A percentile compares a stretch with the other conserved stretches of the same genome.
Conservation (phyloP, 2,797 vertebrate species). For the Gambelia wislizenii region DNA sequence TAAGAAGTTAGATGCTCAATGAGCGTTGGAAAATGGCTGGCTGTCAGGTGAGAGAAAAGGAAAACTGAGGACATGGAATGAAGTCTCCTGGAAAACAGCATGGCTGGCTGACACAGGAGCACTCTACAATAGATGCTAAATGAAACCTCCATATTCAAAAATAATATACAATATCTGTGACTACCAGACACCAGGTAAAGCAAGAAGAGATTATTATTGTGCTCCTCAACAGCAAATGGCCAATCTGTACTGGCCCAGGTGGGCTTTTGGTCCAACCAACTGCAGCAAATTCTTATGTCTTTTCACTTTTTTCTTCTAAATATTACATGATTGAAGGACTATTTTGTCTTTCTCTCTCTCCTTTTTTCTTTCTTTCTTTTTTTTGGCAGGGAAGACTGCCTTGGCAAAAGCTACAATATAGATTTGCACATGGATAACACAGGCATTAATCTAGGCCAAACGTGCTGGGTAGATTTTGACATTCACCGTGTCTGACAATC, state of each 20-base stretch:
- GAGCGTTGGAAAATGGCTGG: background rate
- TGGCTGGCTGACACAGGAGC: background rate
- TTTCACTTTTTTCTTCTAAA: background rate
- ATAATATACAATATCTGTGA: background rate
- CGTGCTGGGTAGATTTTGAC: slow-evolving; percentile 6
- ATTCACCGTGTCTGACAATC: background rate
- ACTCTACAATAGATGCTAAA: background rate
- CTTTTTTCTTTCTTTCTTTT: background rate
- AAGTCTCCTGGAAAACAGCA: background rate
- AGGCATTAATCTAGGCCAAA: slow-evolving; percentile 26
- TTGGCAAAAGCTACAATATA: slow-evolving; percentile 3
- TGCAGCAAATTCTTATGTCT: background rate
- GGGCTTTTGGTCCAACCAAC: background rate
- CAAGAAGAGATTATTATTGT: too few relatives aligned
- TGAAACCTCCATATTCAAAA: background rate
- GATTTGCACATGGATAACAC: background rate
- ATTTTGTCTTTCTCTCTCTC: background rate
- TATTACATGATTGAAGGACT: background rate
- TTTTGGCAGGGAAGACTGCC: background rate
- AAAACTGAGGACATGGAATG: background rate
- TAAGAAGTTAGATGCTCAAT: background rate
- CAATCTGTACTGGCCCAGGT: background rate
- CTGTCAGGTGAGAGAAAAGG: too few relatives aligned
- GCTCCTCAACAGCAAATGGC: background rate
- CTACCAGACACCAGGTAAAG: background rate